Conservation (phyloP, 2,888 invertebrate genomes). For the Lissocephala sabroskyi region DNA sequence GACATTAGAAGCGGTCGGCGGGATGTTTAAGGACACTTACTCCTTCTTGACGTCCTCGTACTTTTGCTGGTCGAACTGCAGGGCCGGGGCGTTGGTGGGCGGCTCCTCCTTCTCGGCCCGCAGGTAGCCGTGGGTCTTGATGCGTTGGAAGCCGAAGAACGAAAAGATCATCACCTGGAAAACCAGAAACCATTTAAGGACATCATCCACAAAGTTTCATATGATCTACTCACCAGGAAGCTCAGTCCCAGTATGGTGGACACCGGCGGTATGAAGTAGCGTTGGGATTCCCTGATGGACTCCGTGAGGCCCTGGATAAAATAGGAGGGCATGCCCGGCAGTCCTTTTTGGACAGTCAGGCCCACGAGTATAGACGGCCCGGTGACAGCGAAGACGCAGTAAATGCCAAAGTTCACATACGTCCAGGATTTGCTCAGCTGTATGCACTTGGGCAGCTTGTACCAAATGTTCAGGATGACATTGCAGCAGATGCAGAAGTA, state of each 20-base stretch:
- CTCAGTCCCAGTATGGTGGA: constrained; percentile 57
- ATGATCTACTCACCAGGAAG: constrained; percentile 54
- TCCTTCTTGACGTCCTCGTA: constrained; percentile 68
- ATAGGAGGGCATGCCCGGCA: constrained; percentile 71
- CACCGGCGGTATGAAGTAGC: constrained; percentile 71
- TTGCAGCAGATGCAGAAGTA: constrained; percentile 68
- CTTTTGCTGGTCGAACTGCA: constrained; percentile 48
- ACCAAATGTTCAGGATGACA: constrained; percentile 69
- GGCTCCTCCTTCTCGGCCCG: constrained; percentile 24
- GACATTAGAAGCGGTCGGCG: no score
- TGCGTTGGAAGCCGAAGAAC: constrained; percentile 69
- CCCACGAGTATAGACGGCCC: constrained; percentile 64
- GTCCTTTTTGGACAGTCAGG: constrained; percentile 64
- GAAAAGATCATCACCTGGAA: constrained; percentile 52
- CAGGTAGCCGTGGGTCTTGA: constrained; percentile 40
- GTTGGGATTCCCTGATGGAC: constrained; percentile 70
- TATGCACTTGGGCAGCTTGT: constrained; percentile 58
- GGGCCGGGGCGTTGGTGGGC: background rate
- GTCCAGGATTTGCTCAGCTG: constrained; percentile 40
- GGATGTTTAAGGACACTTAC: constrained; percentile 55
- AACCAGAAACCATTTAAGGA: no score
- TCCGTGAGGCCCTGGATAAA: constrained; percentile 70
- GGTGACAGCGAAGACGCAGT: constrained; percentile 52
- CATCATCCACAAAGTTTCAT: no score
- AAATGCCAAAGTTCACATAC: constrained; percentile 51